These are phyloP conservation scores for Epinephelus lanceolatus DNA, from an alignment of 2,113 vertebrate species.

Conservation along the genomic window DNA sequence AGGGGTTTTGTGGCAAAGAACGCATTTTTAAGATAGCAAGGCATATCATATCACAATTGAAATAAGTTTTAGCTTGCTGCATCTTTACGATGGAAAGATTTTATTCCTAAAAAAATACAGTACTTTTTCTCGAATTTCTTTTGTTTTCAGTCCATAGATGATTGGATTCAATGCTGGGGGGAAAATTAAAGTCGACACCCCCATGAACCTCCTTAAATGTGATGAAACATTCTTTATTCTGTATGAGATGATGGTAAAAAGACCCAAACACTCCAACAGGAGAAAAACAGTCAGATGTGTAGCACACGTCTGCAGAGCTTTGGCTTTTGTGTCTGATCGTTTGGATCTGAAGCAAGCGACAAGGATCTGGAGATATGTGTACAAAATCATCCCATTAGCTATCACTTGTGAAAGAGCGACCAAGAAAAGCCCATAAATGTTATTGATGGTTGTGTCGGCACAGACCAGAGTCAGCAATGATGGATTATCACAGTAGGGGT, in stretches of 20 bases:
- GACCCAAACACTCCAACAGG: conserved; percentile 80
- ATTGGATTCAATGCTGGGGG: conserved; percentile 83
- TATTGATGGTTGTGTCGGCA: conserved; percentile 75
- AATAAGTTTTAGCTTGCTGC: neutral
- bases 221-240: conserved; percentile 67
- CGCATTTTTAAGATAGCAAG: neutral
- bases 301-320: conserved; percentile 83
- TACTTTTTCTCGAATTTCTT: conserved; percentile 77
- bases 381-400: conserved; percentile 62
- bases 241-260: conserved; percentile 82
- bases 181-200: conserved; percentile 73
- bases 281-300: conserved; percentile 81
- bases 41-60: neutral
- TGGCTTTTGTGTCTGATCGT: conserved; percentile 76
- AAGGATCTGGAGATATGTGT: conserved; percentile 80
- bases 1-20: neutral
- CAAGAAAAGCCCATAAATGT: conserved; percentile 73
- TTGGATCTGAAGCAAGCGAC: conserved; percentile 79
- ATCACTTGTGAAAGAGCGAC: conserved; percentile 36
- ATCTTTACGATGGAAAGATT: neutral
- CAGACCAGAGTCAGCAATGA: conserved; percentile 79
- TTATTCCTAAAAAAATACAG: conserved; percentile 44
- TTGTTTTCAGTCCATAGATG: conserved; percentile 83
- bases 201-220: conserved; percentile 73
- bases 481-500: conserved; percentile 80